Base-by-base conservation (phyloP, 2,797 vertebrate genomes). In the Kryptolebias ocellatus region DNA sequence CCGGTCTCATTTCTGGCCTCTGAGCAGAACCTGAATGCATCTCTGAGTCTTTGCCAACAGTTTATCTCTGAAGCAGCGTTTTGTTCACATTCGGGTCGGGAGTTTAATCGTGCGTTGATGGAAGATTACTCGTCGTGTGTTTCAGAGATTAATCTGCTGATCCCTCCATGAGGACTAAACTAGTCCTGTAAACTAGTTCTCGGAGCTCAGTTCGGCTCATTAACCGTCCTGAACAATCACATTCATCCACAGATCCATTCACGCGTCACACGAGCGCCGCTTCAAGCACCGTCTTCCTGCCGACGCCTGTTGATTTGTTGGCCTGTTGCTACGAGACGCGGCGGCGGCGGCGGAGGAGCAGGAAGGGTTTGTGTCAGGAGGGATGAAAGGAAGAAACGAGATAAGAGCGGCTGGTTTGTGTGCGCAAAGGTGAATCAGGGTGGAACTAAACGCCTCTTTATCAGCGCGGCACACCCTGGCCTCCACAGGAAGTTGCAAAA, bases 41-140 rank as follows among this genome's bases (percentile, higher is more conserved):
- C 56, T 42, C 52, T 44, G 47, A 1, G 47, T 39, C 50, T 29
- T 57, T 27, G 46, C 12, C 4, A 74, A 83, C 67, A 84, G 76
- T 75, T 79, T 75, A 69, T 90, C 28, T 9, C 83, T 86, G 90
- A 87, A 84, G 87, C n/a, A 84, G 54, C 85, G 71, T 51, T 76
- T 87, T 90, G 87, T 91, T 84, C 77, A 37, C 27, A 55, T 34
- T 17, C 45, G 63, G 65, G 54, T 28, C 45, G 12, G 12, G 60
- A n/a, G 64, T 51, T 58, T 58, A 18, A 42, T 42, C n/a, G 4
- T 27, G 37, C 14, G 18, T 27, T 12, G 18, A n/a, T 50, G 5
- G 18, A 39, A 34, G 16, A 31, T 27, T 20, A 16, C 62, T 63
- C 53, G 24, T 37, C 42, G 34, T 7, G 58, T 24, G 20, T 24